Base-by-base conservation (phyloP, 1,140 invertebrate genomes). In the Zaprionus vittiger region DNA sequence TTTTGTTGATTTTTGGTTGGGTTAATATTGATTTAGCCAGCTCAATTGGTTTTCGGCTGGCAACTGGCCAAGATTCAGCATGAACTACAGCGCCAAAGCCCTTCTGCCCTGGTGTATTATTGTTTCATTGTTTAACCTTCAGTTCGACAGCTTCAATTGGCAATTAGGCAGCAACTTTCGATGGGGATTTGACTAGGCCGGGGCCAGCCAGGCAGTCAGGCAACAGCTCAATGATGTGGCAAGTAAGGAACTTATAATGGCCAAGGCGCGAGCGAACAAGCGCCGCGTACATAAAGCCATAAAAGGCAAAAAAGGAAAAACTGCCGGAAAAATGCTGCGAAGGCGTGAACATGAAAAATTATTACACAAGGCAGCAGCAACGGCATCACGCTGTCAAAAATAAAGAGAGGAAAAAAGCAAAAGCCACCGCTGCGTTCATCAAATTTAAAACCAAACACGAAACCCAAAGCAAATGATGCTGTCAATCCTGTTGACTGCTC, bases 21-120 rank as follows among this genome's bases (percentile, higher is more conserved):
- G 77, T 65, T 67, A 80, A 89, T 89, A 86, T 89, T 89, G 83
- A 86, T 86, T 83, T 86, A 55, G 54, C 49, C 49, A 56, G 62
- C 68, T 60, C 82, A 82, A 75, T 68, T 75, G 67, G 66, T 57
- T 77, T 77, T 77, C 56, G 41, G 52, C 60, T 85, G 82, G 82
- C 70, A 62, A 34, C 31, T 22, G 38, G 64, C 65, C 57, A 54
- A 69, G 20, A 11, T 41, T n/a, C 20, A 22, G 38, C 22, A 49
- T 9, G n/a, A 44, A 41, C 20, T 14, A 31, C 20, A 37, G 59
- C 17, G 5, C 20, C 14, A 31, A 57, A 37, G 7, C 14, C 38
- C 20, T 22, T 54, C 47, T 59, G 34, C 20, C 38, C 17, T n/a
- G 12, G 26, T 28, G 26, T 24, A 59, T 61, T 76, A 81, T 81